A percentile compares a stretch with the other conserved stretches of the same genome.
Evolutionary conservation across 2,888 invertebrate species (phyloP).

Genomic region (Parnassius apollo): DNA sequence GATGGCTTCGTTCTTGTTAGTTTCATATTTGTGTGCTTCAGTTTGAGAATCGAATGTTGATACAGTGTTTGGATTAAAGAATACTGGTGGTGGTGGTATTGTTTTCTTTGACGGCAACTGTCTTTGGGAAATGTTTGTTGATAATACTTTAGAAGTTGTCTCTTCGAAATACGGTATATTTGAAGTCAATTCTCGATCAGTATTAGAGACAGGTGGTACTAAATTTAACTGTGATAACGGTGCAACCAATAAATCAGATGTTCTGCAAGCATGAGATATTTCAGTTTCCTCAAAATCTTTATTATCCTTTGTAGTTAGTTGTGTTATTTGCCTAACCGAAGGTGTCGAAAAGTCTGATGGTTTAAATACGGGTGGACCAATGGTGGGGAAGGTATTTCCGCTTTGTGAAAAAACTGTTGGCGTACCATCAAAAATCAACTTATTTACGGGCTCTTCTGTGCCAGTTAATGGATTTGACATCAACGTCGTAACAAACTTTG

Average conservation of each 20-base stretch:
- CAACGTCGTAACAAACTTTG: neutral
- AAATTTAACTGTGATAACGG: constrained; percentile 21
- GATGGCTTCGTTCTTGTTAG: constrained; percentile 2
- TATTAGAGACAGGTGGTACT: constrained; percentile 19
- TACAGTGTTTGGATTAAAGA: constrained; percentile 35
- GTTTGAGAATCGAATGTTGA: constrained; percentile 14
- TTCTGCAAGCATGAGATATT: constrained; percentile 4
- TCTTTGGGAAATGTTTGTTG: constrained; percentile 9
- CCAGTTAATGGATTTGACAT: neutral
- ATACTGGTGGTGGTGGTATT: constrained; percentile 33
- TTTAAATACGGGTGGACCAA: neutral
- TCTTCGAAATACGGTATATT: neutral
- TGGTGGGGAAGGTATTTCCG: no score
- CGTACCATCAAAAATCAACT: no score
- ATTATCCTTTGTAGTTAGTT: constrained; percentile 8
- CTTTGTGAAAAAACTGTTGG: no score
- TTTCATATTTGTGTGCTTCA: constrained; percentile 24
- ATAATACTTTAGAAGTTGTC: constrained; percentile 7
- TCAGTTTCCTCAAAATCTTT: neutral
- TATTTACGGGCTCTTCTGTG: neutral
- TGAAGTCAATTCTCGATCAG: constrained; percentile 10
- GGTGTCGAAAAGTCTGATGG: neutral
- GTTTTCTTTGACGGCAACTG: constrained; percentile 3
- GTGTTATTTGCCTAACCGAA: constrained; percentile 10
- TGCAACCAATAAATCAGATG: constrained; percentile 17